Base-by-base conservation (phyloP, 2,888 invertebrate genomes). In the Phaedon cochleariae region DNA sequence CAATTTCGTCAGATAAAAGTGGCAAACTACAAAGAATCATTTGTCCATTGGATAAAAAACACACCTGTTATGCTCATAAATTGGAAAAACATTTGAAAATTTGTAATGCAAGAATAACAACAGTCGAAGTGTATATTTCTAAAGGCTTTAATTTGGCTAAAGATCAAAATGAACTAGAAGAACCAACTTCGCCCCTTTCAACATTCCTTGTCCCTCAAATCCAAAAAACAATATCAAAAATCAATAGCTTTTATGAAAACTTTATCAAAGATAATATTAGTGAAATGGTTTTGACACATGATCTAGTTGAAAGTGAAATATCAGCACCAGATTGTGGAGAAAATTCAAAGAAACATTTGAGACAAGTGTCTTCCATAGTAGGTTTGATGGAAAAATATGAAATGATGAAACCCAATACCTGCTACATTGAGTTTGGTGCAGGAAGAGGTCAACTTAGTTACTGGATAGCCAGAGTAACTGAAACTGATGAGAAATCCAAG, bases 401-500 rank as follows among this genome's bases (percentile, higher is more conserved):
- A 0, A 84, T 95, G 45, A 82, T 93, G 0, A 78, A 76, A 10
- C 84, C 89, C 9, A 80, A 86, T 20, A 90, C 91, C 0, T 92
- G 92, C 82, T 95, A 89, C 74, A 87, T 96, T 64, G 96, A 96
- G 82, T 91, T 95, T 78, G 96, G 96, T 0, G 95, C 95, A 10
- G 96, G 96, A n/a, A 93, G 92, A 87, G 96, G 93, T 90, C 91
- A 92, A 74, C 80, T 96, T 53, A 92, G 94, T 9, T 94, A 89
- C 81, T 94, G 92, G 89, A 81, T 92, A 59, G 90, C 90, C 20
- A 85, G 86, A 70, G 87, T 90, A 45, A 86, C 91, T 73, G 76
- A 84, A 17, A 77, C 76, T 45, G 69, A 79, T 73, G 77, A 83
- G 52, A 85, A 52, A 15, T 52, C 17, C 7, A 10, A 12, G 29